Evolutionary conservation across 2,888 invertebrate species (phyloP), one percentile per base, ranked within the genome.

Genomic region (Sminthurinus aureus): DNA sequence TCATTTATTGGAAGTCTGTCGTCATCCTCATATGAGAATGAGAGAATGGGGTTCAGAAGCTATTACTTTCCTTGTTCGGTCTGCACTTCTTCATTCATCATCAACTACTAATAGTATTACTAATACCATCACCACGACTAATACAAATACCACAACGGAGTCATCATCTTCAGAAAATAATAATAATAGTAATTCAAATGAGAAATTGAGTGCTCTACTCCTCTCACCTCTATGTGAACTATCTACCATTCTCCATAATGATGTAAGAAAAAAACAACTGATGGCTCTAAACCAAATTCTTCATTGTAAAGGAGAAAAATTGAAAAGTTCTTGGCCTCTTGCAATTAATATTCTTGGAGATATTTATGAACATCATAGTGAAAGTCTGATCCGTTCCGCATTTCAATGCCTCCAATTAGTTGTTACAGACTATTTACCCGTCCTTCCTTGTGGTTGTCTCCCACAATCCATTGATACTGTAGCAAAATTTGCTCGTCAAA

Each of bases 11-110:
- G 98, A 98, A 91, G 97, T 98, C 85, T 98, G 98, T 90, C 96
- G 97, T 90, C 98, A 98, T 91, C 96, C 98, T 0, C 97, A 97
- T 89, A 96, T 96, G 87, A 92, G 96, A 86, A 96, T 99, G 96
- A 92, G 99, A 66, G 98, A 98, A 90, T 99, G 98, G 98, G 98
- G 98, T 0, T 98, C 98, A 0, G 98, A 98, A 91, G 98, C 98
- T 0, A 94, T 99, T 81, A 98, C 98, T 0, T 96, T 96, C 90
- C 92, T 99, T 76, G 97, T 98, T 0, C 96, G 96, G 90, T 95
- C 96, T 0, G 97, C 98, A 1, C 92, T 98, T 87, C 95, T 95
- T 88, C 95, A 95, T 90, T n/a, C n/a, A n/a, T n/a, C n/a, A n/a
- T n/a, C n/a, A n/a, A n/a, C n/a, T n/a, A n/a, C n/a, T n/a, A n/a